Percentiles rank a stretch among this genome's conserved stretches.
These are phyloP conservation scores for Carcinoscorpius rotundicauda DNA, from an alignment of 1,140 invertebrate species.

Conservation along the genomic window DNA sequence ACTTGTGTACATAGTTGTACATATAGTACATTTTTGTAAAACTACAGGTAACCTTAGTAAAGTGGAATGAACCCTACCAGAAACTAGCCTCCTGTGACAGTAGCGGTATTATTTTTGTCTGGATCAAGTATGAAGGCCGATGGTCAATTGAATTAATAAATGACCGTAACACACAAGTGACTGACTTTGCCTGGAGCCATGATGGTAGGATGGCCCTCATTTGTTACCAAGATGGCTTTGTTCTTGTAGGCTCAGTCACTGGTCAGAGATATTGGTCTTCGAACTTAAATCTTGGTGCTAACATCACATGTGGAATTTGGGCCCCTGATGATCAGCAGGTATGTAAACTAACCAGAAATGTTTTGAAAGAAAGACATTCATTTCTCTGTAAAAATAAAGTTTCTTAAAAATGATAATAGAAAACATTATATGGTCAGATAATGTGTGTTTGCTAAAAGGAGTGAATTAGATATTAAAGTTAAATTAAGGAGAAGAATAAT, in stretches of 20 bases:
- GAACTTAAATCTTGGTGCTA: conserved; percentile 83
- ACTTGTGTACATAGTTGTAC: not conserved
- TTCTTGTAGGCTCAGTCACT: conserved; percentile 87
- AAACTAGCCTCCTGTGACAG: conserved; percentile 95
- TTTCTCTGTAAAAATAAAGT: not conserved
- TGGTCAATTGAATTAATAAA: conserved; percentile 99
- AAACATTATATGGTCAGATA: not conserved
- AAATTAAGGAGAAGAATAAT: too few species aligned
- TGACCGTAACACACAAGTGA: conserved; percentile 86
- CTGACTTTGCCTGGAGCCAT: conserved; percentile 95
- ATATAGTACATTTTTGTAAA: conserved; percentile 6
- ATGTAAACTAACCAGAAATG: conserved; percentile 14
- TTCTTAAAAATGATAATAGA: not conserved
- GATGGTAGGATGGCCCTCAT: conserved; percentile 96
- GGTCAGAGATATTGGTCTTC: conserved; percentile 98
- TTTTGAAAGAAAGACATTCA: not conserved
- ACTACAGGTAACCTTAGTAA: conserved; percentile 79
- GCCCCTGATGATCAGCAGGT: conserved; percentile 92
- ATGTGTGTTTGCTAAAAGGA: conserved; percentile 1
- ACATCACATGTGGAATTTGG: conserved; percentile 93
- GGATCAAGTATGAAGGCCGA: conserved; percentile 97
- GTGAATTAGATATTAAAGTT: not conserved
- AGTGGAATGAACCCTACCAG: conserved; percentile 98
- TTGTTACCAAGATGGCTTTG: conserved; percentile 95
- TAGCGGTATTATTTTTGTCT: conserved; percentile 96